Conservation (phyloP, 2,113 vertebrate genomes). For the Macquaria ambigua region DNA sequence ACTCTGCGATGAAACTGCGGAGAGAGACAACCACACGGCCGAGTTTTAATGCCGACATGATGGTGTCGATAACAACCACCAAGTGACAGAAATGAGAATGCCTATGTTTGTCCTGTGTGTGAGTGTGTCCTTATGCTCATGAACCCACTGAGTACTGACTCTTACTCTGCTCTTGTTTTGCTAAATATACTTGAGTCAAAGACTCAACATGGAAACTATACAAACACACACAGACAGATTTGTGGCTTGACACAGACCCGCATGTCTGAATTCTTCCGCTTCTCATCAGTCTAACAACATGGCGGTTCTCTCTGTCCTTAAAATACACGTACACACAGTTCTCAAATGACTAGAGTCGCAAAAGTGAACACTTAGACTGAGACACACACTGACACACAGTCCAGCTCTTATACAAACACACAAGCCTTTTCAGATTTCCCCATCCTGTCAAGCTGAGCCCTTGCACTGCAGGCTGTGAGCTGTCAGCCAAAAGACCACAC, state of each 20-base stretch:
- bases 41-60: constrained; percentile 43
- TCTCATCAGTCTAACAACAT: constrained; percentile 25
- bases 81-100: constrained; percentile 1
- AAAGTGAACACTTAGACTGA: background rate
- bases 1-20: constrained; percentile 90
- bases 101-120: background rate
- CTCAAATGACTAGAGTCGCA: background rate
- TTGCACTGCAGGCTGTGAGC: constrained; percentile 51
- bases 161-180: constrained; percentile 19
- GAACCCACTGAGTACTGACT: constrained; percentile 20
- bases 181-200: constrained; percentile 51
- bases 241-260: constrained; percentile 33
- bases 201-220: constrained; percentile 43
- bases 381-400: constrained; percentile 28
- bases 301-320: constrained; percentile 13
- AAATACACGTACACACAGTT: constrained; percentile 30
- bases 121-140: constrained; percentile 8
- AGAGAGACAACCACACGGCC: constrained; percentile 33
- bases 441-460: constrained; percentile 73
- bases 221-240: constrained; percentile 29
- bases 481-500: constrained; percentile 63
- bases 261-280: constrained; percentile 47
- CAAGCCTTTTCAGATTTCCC: constrained; percentile 57
- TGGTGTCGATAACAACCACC: background rate
- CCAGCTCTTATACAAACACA: constrained; percentile 44